Base-by-base conservation (phyloP, 2,888 invertebrate species). In the Chloroclysta siterata region DNA sequence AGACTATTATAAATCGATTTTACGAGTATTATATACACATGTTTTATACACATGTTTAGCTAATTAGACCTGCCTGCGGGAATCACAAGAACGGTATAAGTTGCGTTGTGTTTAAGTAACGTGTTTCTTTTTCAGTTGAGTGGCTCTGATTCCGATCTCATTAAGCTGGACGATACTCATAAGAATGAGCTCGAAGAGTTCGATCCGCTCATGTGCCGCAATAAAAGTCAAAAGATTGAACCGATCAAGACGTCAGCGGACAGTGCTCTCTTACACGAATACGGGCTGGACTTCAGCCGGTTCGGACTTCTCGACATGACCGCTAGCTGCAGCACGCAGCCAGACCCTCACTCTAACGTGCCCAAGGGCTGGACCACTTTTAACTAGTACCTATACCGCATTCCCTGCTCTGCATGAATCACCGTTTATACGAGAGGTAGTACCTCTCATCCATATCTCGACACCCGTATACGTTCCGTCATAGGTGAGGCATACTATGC, bases 191-290 rank as follows among this genome's bases (percentile, higher is more conserved):
- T 92, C 57, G 90, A 89, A 83, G 89, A 89, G 76, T 91, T 91
- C 72, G 92, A 93, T 81, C 91, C 90, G 52, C 83, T 89, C 71
- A 85, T 85, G 78, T 81, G 81, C 73, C 85, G 87, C 61, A 86
- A 87, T 77, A 89, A 82, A 77, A 80, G 71, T 65, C 84, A 84
- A 56, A 87, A 81, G 76, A 76, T 76, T 51, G 89, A 88, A 63
- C 84, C 79, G 88, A 93, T 82, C 67, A 89, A 87, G 74, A 74
- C 80, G 4, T 84, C 89, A 5, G 81, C 90, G 64, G 96, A 96
- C 76, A 94, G 94, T 77, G 96, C 95, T 78, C 90, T 96, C 60
- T 90, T 96, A 69, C 94, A 95, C 76, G 96, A 96, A 76, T 96
- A 96, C 77, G 96, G 96, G 58, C 88, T 96, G 71, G 95, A 96